A percentile compares a stretch with the other conserved stretches of the same genome.
phyloP scores from a whole-genome alignment of 2,113 vertebrate species.

The Felis catus region F.catus_Fca126_mat1.0 CM031425.1:44018001-44018500 shows the following conservation, averaged over 20 bases:
- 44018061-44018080: background rate
- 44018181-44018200: background rate
- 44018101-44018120: background rate
- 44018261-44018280: background rate
- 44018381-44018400: background rate
- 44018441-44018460: background rate
- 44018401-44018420: background rate
- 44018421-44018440: too few species aligned
- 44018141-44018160: background rate
- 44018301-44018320: background rate
- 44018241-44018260: background rate
- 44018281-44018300: background rate
- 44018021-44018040: background rate
- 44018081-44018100: background rate
- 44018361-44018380: background rate
- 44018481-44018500: background rate
- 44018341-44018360: background rate
- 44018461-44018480: rapidly evolving
- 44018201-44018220: background rate
- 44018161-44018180: background rate
- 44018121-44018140: background rate
- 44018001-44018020: background rate
- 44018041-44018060: background rate
- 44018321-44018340: background rate
- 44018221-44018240: background rate